Conservation (phyloP, 2,888 invertebrate species). For the Anticlea derivata region DNA sequence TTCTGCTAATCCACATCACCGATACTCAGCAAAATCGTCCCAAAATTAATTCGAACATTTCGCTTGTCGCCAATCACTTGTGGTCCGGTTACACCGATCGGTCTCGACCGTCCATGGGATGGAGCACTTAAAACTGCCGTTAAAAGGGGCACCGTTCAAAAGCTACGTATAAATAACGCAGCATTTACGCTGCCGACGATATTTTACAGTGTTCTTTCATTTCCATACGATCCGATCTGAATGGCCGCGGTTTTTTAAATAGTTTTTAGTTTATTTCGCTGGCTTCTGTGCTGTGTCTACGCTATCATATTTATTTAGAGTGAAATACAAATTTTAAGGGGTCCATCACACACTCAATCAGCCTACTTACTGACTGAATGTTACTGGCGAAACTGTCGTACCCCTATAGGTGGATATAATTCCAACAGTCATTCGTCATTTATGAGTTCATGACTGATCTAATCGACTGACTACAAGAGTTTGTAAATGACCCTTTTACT, state of each 20-base stretch:
- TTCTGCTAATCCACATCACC: conserved; percentile 1
- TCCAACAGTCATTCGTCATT: too few relatives aligned
- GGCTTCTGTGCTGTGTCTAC: conserved; percentile 13
- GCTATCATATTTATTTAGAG: too few relatives aligned
- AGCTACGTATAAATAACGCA: conserved; percentile 76
- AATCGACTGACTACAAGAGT: too few relatives aligned
- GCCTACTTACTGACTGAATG: too few relatives aligned
- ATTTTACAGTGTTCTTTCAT: conserved; percentile 73
- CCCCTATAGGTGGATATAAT: too few relatives aligned
- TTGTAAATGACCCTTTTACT: too few relatives aligned
- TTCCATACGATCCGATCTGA: conserved; percentile 42
- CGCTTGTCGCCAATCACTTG: conserved; percentile 35
- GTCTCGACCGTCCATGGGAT: conserved; percentile 48
- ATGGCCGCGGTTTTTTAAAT: conserved; percentile 26
- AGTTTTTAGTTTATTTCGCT: conserved; percentile 15
- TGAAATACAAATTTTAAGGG: too few relatives aligned
- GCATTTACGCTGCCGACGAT: conserved; percentile 70
- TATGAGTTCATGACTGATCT: too few relatives aligned
- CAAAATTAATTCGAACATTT: conserved; percentile 24
- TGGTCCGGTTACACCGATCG: conserved; percentile 46
- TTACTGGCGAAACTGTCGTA: too few relatives aligned
- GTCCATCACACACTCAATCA: too few relatives aligned
- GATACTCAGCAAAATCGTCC: conserved; percentile 6
- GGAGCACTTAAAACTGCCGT: conserved; percentile 78
- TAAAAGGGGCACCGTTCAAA: conserved; percentile 76